phyloP scores from a whole-genome alignment of 2,797 vertebrate species.

The Falco biarmicus region DNA sequence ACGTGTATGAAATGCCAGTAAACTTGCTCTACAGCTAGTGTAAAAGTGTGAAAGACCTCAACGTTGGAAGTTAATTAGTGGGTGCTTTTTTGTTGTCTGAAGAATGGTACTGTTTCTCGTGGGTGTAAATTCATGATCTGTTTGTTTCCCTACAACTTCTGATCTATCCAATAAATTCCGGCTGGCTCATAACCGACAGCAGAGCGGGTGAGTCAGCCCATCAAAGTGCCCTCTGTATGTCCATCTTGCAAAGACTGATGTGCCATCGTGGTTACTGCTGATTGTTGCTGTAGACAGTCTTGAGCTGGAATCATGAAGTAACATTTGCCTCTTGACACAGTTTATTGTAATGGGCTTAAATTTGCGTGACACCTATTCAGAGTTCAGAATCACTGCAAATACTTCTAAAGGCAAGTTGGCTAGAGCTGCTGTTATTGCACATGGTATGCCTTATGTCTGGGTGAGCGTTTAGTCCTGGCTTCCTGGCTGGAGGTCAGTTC shows the following conservation, averaged over 20 bases:
- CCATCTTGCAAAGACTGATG: neutral
- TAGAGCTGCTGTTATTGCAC: rapidly evolving
- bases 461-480: neutral
- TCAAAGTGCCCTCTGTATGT: neutral
- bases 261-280: rapidly evolving
- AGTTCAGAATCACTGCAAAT: neutral
- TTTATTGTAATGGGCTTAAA: neutral
- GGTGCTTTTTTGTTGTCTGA: neutral
- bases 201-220: neutral
- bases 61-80: rapidly evolving
- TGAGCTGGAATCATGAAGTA: neutral
- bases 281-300: neutral
- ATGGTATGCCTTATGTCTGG: neutral
- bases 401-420: neutral
- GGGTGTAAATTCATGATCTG: neutral
- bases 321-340: neutral
- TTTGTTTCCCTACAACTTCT: neutral
- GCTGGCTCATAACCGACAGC: neutral
- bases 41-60: neutral
- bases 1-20: neutral
- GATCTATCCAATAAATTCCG: neutral
- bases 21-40: neutral
- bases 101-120: neutral
- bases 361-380: neutral
- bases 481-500: slow-evolving; percentile 16